Conservation (phyloP, 2,888 invertebrate genomes). For the Orthosia gothica region DNA sequence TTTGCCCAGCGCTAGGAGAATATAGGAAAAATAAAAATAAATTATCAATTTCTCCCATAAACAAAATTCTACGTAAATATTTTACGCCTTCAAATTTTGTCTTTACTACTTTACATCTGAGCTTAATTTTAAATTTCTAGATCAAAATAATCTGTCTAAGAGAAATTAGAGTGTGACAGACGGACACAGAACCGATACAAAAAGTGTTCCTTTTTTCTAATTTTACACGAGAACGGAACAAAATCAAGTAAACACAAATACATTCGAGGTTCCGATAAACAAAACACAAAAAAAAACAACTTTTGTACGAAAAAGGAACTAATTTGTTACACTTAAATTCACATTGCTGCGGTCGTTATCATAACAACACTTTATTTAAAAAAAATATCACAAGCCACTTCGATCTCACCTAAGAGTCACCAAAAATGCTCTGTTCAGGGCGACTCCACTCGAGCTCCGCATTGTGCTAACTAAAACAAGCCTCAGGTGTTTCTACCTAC, state of each 20-base stretch:
- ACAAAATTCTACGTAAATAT: background rate
- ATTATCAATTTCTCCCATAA: too few relatives aligned
- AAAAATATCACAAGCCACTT: conserved; percentile 23
- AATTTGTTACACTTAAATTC: conserved; percentile 15
- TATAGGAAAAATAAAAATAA: too few relatives aligned
- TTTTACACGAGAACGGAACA: background rate
- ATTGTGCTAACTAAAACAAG: conserved; percentile 86
- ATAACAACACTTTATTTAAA: background rate
- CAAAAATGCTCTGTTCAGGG: conserved; percentile 80
- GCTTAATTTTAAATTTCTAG: background rate
- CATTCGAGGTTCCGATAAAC: background rate
- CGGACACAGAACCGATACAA: background rate
- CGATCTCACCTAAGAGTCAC: conserved; percentile 82
- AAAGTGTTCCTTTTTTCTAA: background rate
- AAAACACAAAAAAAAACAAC: conserved; percentile 7
- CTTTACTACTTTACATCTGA: background rate
- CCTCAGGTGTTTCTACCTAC: conserved; percentile 73
- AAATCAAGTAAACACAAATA: conserved; percentile 5
- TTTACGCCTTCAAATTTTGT: background rate
- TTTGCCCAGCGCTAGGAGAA: too few relatives aligned
- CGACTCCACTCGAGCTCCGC: conserved; percentile 88
- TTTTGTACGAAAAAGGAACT: background rate
- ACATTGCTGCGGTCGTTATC: background rate
- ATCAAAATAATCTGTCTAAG: background rate
- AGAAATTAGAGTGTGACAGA: background rate